Base-by-base conservation (phyloP, 2,888 invertebrate genomes). In the Torymus aiolomorphi region DNA sequence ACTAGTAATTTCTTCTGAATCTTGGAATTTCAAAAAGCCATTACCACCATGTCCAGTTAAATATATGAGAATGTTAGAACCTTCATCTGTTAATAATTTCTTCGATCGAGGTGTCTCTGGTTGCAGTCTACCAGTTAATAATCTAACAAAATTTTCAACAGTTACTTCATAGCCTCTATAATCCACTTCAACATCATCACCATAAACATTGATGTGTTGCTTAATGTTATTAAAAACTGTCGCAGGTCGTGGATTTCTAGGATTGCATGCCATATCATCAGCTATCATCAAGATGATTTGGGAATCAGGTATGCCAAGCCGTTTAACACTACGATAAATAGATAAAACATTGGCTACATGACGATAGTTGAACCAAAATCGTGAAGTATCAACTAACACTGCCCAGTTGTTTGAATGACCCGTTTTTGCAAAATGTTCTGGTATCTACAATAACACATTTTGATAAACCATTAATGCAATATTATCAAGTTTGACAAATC, bases 321-420 rank as follows among this genome's bases (percentile, higher is more conserved):
- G 93, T 91, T 99, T 99, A 0, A 99, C 98, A 89, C 98, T 98
- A 13, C 98, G 94, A 89, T 99, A 99, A 82, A 99, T 97, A 0
- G 99, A 99, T 18, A 99, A 91, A 0, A 99, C 99, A 91, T 99
- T 99, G 3, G 99, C 98, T 51, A 99, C 98, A 94, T 99, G 99
- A 8, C 99, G 94, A 90, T 99, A 99, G 91, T 99, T 99, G 89
- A 99, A 99, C 99, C 99, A 99, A 91, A 99, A 99, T 77, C 99
- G 92, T 0, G 98, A 99, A 0, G 99, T 99, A 90, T 99, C 99
- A 0, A 99, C 99, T 75, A 99, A 91, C 14, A 99, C 98, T 0
- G 99, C 99, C 99, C 99, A 99, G 91, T 99, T 99, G 89, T 99
- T 99, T 0, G 98, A 98, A 89, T 99, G 99, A 49, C 94, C 94